These are phyloP conservation scores for Plecturocebus donacophilus DNA, from an alignment of 2,113 vertebrate genomes.

Conservation along the genomic window DNA sequence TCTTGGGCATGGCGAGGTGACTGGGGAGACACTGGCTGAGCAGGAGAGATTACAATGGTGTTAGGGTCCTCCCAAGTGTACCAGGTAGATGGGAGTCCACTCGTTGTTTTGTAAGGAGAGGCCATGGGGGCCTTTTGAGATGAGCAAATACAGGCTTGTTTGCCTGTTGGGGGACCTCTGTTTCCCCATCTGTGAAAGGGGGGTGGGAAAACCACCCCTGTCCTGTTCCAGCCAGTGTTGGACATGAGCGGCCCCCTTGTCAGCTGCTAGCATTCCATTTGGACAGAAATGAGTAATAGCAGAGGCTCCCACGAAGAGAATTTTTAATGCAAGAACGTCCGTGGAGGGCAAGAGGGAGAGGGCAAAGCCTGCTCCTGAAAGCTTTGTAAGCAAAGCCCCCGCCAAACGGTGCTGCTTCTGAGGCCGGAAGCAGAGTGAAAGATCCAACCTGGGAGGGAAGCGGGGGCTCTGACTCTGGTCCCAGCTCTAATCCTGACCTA, in stretches of 20 bases:
- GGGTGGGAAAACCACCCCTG: background rate
- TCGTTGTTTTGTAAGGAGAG: no score
- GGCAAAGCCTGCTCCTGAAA: background rate
- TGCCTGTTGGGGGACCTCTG: background rate
- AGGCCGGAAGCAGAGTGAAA: background rate
- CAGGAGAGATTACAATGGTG: background rate
- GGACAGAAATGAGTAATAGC: conserved; percentile 1
- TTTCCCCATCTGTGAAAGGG: conserved; percentile 24
- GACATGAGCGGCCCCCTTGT: background rate
- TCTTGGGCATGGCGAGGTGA: background rate
- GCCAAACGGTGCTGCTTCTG: background rate
- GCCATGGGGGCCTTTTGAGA: background rate
- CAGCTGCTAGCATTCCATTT: background rate
- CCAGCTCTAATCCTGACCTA: background rate
- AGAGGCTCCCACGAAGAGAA: background rate
- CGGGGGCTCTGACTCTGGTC: background rate
- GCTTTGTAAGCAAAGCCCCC: background rate
- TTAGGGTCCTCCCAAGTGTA: background rate
- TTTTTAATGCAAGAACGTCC: background rate
- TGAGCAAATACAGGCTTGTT: background rate
- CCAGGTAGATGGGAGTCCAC: background rate
- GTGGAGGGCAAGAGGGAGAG: background rate
- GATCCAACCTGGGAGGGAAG: background rate
- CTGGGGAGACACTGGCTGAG: background rate
- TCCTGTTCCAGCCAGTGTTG: background rate